Base-by-base conservation (phyloP, 1,140 invertebrate genomes). In the Listronotus oregonensis region DNA sequence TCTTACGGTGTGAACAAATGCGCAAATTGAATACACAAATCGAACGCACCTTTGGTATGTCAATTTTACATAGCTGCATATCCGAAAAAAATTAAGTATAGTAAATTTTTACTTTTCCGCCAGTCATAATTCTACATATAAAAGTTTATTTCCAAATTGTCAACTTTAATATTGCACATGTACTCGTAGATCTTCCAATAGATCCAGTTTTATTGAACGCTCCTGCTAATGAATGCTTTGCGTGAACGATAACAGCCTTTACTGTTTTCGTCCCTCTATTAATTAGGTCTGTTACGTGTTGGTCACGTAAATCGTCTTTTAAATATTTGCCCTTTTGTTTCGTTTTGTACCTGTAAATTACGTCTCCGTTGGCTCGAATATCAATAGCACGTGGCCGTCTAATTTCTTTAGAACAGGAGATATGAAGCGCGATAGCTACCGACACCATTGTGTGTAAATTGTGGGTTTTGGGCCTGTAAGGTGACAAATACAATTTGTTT, bases 301-400 rank as follows among this genome's bases (percentile, higher is more conserved):
- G 32, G 55, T 57, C 55, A 57, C 55, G 55, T 57, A 57, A 57
- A 57, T 57, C 18, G 55, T 15, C 55, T 57, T 57, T 57, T 57
- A 57, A 57, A 32, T 57, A 57, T 57, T 57, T 44, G 55, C 39
- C 12, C 55, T 57, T 57, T 57, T 57, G 55, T 57, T 57, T 44
- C 55, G 55, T 47, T 57, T 57, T 57, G 40, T 57, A 57, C 55
- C 55, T 57, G 55, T 47, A 47, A 43, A 57, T 57, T 57, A 54
- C 51, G 51, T 54, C 51, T 37, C 51, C 8, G 51, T 39, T 54
- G 31, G 51, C 27, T 14, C 11, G 51, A 54, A 39, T 54, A 54
- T 54, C 51, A 54, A 39, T 54, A 54, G 51, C 51, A 54, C 51
- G 51, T 54, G 51, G 51, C 51, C 37, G 51, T 39, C 51, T 54